phyloP scores from a whole-genome alignment of 2,797 vertebrate genomes.

The Petrocephalus sullivani region DNA sequence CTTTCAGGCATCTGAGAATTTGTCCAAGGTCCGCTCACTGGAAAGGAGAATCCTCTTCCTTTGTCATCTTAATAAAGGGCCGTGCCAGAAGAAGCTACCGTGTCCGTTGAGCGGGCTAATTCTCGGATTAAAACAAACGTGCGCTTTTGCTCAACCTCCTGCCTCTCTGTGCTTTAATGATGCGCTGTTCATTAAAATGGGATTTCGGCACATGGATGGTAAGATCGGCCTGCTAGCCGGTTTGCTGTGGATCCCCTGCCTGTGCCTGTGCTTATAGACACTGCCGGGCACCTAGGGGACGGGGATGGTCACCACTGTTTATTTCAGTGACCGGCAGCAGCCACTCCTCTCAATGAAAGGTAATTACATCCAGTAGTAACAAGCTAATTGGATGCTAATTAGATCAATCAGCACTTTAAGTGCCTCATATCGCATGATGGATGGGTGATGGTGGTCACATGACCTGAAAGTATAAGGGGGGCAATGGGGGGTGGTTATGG shows the following conservation, averaged over 20 bases:
- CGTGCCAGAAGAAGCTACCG: neutral
- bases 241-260: constrained; percentile 65
- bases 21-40: neutral
- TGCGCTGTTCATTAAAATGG: constrained; percentile 77
- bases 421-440: constrained; percentile 87
- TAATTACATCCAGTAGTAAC: constrained; percentile 99
- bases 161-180: constrained; percentile 43
- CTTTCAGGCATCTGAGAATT: constrained; percentile 9
- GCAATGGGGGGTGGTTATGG: constrained; percentile 21
- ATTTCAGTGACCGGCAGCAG: constrained; percentile 94
- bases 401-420: constrained; percentile 89
- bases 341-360: constrained; percentile 91
- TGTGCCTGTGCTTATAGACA: constrained; percentile 73
- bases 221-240: constrained; percentile 69
- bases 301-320: constrained; percentile 71
- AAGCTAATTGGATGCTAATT: constrained; percentile 99
- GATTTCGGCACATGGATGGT: constrained; percentile 72
- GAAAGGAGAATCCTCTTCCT: neutral
- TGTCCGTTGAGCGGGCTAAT: neutral
- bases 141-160: neutral
- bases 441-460: constrained; percentile 73
- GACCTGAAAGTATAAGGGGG: constrained; percentile 56
- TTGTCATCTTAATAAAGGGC: neutral
- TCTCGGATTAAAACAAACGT: neutral
- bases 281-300: constrained; percentile 53